Percentiles rank a stretch among this genome's conserved stretches.
Evolutionary conservation across 2,888 invertebrate genomes (phyloP).

Genomic region (Schizaphis graminum): DNA sequence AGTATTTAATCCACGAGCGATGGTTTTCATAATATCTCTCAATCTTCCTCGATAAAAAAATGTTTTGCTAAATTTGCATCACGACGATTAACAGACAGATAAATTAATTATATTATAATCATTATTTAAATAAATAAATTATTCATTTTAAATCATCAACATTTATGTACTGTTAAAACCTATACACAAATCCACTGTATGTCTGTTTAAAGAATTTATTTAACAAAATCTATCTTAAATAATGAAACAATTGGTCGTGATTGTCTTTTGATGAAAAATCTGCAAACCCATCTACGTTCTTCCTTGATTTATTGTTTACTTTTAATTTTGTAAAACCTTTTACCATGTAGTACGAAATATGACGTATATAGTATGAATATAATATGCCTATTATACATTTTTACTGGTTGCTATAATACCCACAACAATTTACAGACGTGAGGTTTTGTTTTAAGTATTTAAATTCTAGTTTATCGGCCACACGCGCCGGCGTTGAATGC

Average conservation of each 20-base stretch:
- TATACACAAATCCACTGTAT: neutral
- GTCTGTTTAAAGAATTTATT: neutral
- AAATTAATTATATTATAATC: neutral
- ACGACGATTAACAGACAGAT: neutral
- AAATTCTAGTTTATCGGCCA: neutral
- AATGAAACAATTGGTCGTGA: neutral
- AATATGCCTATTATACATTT: neutral
- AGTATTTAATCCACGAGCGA: neutral
- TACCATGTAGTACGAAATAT: neutral
- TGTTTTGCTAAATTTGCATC: neutral
- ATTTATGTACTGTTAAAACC: neutral
- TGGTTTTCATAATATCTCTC: neutral
- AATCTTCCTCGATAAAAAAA: neutral
- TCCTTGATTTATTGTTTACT: neutral
- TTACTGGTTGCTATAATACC: neutral
- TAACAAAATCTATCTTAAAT: neutral
- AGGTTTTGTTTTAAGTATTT: neutral
- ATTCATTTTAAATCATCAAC: neutral
- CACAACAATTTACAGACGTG: neutral
- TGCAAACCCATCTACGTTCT: neutral
- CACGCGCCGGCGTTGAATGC: neutral
- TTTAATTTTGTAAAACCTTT: neutral
- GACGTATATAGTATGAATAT: neutral
- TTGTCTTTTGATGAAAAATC: neutral
- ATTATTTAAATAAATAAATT: neutral